These are phyloP conservation scores for Dasyurus viverrinus DNA, from an alignment of 2,113 vertebrate genomes.

Conservation along the genomic window DNA sequence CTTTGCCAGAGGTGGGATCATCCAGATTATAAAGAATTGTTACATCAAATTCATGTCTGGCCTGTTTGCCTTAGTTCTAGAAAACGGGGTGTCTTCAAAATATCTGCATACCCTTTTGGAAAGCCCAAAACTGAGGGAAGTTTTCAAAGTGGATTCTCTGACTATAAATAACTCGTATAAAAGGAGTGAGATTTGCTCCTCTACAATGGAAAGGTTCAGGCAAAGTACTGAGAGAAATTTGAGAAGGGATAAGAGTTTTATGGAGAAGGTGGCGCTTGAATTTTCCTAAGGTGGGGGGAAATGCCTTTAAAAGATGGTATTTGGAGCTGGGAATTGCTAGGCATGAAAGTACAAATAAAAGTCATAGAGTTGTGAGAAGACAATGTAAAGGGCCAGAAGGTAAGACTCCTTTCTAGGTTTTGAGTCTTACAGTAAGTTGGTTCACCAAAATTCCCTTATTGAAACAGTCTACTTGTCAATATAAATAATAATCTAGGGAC, in stretches of 20 bases:
- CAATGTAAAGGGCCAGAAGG: too few species aligned
- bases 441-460: too few species aligned
- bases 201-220: neutral
- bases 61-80: too few species aligned
- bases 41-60: too few species aligned
- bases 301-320: neutral
- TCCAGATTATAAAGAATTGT: too few species aligned
- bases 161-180: neutral
- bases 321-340: neutral
- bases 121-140: neutral
- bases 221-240: neutral
- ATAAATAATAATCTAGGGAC: too few species aligned
- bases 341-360: neutral
- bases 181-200: neutral
- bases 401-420: too few species aligned
- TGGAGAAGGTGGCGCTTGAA: neutral
- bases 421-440: too few species aligned
- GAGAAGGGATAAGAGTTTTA: neutral
- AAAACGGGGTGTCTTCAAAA: too few species aligned
- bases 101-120: neutral
- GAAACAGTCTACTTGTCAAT: too few species aligned
- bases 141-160: neutral
- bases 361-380: neutral
- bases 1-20: too few species aligned
- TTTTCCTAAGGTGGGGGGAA: neutral